These are phyloP conservation scores for Epiblema foenella DNA, from an alignment of 2,888 invertebrate species.

Conservation along the genomic window DNA sequence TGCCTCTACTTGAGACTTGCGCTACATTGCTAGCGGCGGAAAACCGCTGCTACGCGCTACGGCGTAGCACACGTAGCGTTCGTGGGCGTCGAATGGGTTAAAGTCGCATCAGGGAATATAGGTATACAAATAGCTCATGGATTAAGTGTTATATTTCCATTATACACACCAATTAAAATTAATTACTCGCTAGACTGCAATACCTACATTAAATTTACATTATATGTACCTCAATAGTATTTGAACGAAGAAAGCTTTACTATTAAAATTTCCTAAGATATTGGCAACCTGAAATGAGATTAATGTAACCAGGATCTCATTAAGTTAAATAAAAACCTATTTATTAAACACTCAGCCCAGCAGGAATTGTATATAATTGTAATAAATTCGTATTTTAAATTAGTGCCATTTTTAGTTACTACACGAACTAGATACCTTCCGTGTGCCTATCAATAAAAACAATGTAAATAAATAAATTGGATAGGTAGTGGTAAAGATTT, in stretches of 20 bases:
- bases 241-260: constrained; percentile 31
- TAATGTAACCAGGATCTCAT: constrained; percentile 81
- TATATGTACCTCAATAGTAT: constrained; percentile 15
- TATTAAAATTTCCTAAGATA: constrained; percentile 36
- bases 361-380: constrained; percentile 67
- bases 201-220: background rate
- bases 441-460: constrained; percentile 76
- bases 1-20: too few relatives aligned
- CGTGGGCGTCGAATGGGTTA: too few relatives aligned
- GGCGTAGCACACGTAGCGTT: too few relatives aligned
- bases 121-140: background rate
- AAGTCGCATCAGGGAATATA: background rate
- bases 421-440: constrained; percentile 65
- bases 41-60: too few relatives aligned
- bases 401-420: constrained; percentile 57
- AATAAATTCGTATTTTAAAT: constrained; percentile 61
- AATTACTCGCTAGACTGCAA: background rate
- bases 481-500: constrained; percentile 52
- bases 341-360: constrained; percentile 61
- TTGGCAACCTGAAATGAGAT: constrained; percentile 67
- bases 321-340: constrained; percentile 70
- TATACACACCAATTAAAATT: too few relatives aligned
- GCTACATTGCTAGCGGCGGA: too few relatives aligned
- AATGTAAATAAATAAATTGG: constrained; percentile 54
- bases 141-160: background rate